Percentiles rank a stretch among this genome's conserved stretches.
These are phyloP conservation scores for Platerodrilus igneus DNA, from an alignment of 2,888 invertebrate genomes.

Conservation along the genomic window DNA sequence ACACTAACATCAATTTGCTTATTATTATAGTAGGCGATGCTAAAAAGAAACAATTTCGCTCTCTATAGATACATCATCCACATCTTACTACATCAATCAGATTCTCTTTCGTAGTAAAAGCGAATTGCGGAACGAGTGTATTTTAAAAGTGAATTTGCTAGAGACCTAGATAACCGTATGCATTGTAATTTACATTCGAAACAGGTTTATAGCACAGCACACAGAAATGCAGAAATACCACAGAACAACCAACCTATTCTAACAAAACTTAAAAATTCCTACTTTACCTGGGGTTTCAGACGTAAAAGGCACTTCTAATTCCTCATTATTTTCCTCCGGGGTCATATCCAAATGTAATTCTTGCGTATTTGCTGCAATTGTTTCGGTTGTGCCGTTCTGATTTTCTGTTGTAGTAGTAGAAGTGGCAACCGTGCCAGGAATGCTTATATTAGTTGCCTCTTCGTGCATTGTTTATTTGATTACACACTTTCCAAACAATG, in stretches of 20 bases:
- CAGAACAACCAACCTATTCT: slow-evolving; percentile 8
- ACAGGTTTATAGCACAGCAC: slow-evolving; percentile 26
- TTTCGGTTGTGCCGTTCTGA: slow-evolving; percentile 41
- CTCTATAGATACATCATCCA: slow-evolving; percentile 17
- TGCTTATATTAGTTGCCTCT: slow-evolving; percentile 65
- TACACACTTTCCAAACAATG: slow-evolving; percentile 45
- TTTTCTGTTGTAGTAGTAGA: slow-evolving; percentile 58
- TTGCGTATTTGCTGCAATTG: slow-evolving; percentile 46
- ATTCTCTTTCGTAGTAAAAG: slow-evolving; percentile 25
- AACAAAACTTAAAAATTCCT: no score
- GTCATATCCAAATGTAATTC: slow-evolving; percentile 51
- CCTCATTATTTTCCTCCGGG: slow-evolving; percentile 56
- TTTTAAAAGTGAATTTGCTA: slow-evolving; percentile 13
- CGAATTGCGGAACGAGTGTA: slow-evolving; percentile 8
- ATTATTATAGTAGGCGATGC: slow-evolving; percentile 16
- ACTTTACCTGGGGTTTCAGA: slow-evolving; percentile 55
- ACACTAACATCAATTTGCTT: slow-evolving; percentile 30
- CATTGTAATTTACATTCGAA: slow-evolving; percentile 25
- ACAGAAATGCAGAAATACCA: slow-evolving; percentile 18
- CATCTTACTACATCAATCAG: slow-evolving; percentile 21
- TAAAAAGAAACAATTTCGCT: slow-evolving; percentile 21
- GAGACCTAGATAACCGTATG: slow-evolving; percentile 13
- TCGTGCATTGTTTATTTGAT: slow-evolving; percentile 60
- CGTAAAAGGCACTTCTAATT: slow-evolving; percentile 60
- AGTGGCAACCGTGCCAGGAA: slow-evolving; percentile 61